Evolutionary conservation across 1,140 invertebrate genomes (phyloP).

Genomic region (Ptiloglossa arizonensis): DNA sequence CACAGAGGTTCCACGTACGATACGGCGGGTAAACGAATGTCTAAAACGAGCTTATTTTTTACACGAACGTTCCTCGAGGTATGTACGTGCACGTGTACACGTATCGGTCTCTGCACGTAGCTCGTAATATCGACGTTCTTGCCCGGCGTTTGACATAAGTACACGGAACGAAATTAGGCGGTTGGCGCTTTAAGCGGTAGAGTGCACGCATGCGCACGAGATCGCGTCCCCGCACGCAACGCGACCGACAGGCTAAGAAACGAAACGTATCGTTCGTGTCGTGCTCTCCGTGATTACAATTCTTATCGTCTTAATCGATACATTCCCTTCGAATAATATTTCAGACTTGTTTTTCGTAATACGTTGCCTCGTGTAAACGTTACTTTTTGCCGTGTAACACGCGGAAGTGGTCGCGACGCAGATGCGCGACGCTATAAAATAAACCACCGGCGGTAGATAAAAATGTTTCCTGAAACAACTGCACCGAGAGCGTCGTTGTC

Average conservation of each 20-base stretch:
- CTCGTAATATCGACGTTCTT: conserved; percentile 23
- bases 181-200: conserved; percentile 21
- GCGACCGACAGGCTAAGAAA: neutral
- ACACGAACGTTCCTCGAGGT: neutral
- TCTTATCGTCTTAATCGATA: conserved; percentile 9
- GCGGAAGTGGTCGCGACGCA: neutral
- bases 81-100: neutral
- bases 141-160: conserved; percentile 35
- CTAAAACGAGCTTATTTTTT: neutral
- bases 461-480: neutral
- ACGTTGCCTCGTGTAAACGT: neutral
- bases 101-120: too few relatives aligned
- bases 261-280: neutral
- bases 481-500: too few relatives aligned
- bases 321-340: neutral
- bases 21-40: neutral
- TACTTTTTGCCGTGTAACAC: neutral
- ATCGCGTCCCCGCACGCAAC: conserved; percentile 1
- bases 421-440: neutral
- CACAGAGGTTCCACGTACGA: neutral
- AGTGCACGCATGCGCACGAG: conserved; percentile 11
- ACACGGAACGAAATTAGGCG: conserved; percentile 40
- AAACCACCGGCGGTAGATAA: neutral
- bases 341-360: neutral
- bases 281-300: conserved; percentile 12